Conservation (phyloP, 1,140 invertebrate genomes). For the Hycleus cichorii region DNA sequence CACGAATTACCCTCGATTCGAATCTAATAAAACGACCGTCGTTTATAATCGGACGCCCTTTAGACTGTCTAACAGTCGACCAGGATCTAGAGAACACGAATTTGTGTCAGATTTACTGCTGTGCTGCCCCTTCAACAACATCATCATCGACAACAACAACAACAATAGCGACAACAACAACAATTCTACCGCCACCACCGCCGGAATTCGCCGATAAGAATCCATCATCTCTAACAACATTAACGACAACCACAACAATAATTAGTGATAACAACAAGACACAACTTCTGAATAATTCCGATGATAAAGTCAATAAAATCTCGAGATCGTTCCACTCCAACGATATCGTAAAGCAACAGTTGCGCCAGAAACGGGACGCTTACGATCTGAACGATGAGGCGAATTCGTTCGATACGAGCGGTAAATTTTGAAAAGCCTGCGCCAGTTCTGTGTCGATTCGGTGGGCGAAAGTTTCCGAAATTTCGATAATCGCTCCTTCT, state of each 20-base stretch:
- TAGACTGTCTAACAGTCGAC: slow-evolving; percentile 29
- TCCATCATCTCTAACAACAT: background rate
- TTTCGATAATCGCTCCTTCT: too few species aligned
- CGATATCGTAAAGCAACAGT: slow-evolving; percentile 34
- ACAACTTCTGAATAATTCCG: background rate
- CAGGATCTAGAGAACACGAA: slow-evolving; percentile 28
- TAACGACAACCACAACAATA: slow-evolving; percentile 19
- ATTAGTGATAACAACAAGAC: background rate
- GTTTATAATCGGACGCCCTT: slow-evolving; percentile 31
- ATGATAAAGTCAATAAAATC: slow-evolving; percentile 32
- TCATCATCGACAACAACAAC: slow-evolving; percentile 8
- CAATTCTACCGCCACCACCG: slow-evolving; percentile 9
- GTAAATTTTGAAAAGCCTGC: background rate
- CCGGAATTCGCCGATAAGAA: slow-evolving; percentile 24
- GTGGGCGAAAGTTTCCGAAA: too few species aligned
- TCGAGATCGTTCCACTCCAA: slow-evolving; percentile 34
- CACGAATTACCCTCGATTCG: slow-evolving; percentile 23
- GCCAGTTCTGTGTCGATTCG: too few species aligned
- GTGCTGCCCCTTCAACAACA: slow-evolving; percentile 18
- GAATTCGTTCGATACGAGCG: slow-evolving; percentile 26
- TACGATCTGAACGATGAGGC: slow-evolving; percentile 28
- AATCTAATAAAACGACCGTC: slow-evolving; percentile 20
- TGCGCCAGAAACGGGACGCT: slow-evolving; percentile 29
- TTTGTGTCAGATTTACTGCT: slow-evolving; percentile 37
- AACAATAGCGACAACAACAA: slow-evolving; percentile 13